phyloP scores from a whole-genome alignment of 1,140 invertebrate species.

The Lucilia sericata region DNA sequence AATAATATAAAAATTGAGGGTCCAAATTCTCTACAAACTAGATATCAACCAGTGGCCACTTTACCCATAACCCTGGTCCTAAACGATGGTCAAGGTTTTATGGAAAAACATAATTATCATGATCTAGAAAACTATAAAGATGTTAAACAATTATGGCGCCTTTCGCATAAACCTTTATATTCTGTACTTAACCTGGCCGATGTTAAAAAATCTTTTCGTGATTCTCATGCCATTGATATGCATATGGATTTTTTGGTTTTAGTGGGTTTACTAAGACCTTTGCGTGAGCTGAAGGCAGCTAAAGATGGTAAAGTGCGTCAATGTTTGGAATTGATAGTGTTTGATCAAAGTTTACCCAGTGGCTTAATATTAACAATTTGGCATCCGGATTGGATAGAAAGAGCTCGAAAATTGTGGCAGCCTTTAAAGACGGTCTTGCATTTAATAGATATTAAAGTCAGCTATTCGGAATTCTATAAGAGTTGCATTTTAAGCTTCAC shows the following conservation, averaged over 20 bases:
- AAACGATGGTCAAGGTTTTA: slow-evolving; percentile 70
- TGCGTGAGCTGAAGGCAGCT: slow-evolving; percentile 57
- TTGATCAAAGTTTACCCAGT: slow-evolving; percentile 66
- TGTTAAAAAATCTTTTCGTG: slow-evolving; percentile 56
- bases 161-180: slow-evolving; percentile 70
- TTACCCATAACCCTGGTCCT: slow-evolving; percentile 70
- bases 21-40: slow-evolving; percentile 40
- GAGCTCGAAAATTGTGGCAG: slow-evolving; percentile 64
- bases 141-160: slow-evolving; percentile 56
- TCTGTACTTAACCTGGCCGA: slow-evolving; percentile 65
- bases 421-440: slow-evolving; percentile 68
- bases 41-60: slow-evolving; percentile 70
- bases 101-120: slow-evolving; percentile 62
- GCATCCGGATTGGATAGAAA: slow-evolving; percentile 67
- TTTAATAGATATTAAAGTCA: slow-evolving; percentile 68
- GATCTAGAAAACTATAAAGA: slow-evolving; percentile 61
- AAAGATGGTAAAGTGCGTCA: slow-evolving; percentile 55
- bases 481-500: slow-evolving; percentile 58
- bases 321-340: slow-evolving; percentile 68
- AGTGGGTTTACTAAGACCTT: slow-evolving; percentile 59
- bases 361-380: slow-evolving; percentile 67
- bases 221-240: slow-evolving; percentile 29
- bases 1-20: slow-evolving; percentile 48
- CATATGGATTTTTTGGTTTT: slow-evolving; percentile 66
- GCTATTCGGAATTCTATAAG: slow-evolving; percentile 65